Conservation (phyloP, 2,113 vertebrate genomes). For the Scomber japonicus region DNA sequence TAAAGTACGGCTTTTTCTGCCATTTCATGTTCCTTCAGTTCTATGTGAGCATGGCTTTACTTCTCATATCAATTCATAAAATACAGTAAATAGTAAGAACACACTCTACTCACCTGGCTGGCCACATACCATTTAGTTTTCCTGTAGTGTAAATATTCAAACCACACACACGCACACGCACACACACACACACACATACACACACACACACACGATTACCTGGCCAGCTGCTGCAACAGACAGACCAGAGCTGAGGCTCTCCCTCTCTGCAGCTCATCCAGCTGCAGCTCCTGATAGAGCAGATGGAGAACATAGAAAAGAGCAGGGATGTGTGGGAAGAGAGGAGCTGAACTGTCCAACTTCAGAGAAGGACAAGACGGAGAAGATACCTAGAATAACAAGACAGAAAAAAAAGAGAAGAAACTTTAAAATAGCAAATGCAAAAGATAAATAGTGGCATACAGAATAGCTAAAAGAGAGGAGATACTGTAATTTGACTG, state of each 20-base stretch:
- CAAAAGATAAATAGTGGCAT: not conserved
- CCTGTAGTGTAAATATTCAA: not conserved
- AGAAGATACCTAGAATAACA: constrained; percentile 42
- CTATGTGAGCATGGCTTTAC: not conserved
- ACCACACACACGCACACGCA: not conserved
- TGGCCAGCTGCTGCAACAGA: constrained; percentile 94
- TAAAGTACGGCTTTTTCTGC: not conserved
- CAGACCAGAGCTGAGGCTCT: constrained; percentile 90
- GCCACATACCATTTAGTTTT: not conserved
- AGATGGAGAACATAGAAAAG: constrained; percentile 97
- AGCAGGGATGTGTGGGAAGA: constrained; percentile 93
- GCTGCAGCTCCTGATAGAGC: constrained; percentile 94
- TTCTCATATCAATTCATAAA: not conserved
- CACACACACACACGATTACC: constrained; percentile 78
- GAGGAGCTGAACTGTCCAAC: constrained; percentile 91
- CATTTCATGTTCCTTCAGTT: not conserved
- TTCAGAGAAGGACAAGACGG: constrained; percentile 78
- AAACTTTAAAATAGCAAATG: too few relatives aligned
- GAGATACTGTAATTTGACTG: not conserved
- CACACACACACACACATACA: not conserved
- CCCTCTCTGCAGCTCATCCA: constrained; percentile 93
- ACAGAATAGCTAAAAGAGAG: not conserved
- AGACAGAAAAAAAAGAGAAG: not conserved
- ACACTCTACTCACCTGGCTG: not conserved
- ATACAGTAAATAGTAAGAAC: not conserved